A percentile compares a stretch with the other conserved stretches of the same genome.
These are phyloP conservation scores for Sitophilus oryzae DNA, from an alignment of 1,140 invertebrate genomes.

Conservation along the genomic window DNA sequence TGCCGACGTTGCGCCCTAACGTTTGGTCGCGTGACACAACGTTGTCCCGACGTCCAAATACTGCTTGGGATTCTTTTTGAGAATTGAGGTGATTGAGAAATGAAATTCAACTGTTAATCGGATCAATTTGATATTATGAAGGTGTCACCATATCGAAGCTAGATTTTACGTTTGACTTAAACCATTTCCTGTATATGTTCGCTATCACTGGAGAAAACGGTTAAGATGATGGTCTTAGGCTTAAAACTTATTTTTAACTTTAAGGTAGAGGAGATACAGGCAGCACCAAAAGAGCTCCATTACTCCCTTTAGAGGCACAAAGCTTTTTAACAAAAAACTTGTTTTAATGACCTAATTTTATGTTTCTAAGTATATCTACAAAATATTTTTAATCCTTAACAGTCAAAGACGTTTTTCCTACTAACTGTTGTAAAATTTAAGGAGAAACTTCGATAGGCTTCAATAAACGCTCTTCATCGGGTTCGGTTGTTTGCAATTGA, in stretches of 20 bases:
- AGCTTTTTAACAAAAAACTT: background rate
- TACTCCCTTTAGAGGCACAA: slow-evolving; percentile 1
- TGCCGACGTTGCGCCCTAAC: too few species aligned
- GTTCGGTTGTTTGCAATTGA: too few species aligned
- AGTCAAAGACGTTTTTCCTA: too few species aligned
- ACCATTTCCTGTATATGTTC: slow-evolving; percentile 3
- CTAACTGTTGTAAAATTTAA: too few species aligned
- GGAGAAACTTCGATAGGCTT: too few species aligned
- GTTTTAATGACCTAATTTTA: slow-evolving; percentile 1
- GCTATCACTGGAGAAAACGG: background rate
- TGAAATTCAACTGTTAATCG: background rate
- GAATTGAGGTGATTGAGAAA: too few species aligned
- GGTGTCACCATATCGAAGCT: background rate
- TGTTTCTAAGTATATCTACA: too few species aligned
- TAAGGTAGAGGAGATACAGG: slow-evolving; percentile 1
- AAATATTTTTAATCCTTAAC: too few species aligned
- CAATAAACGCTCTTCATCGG: too few species aligned
- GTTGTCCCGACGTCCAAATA: too few species aligned
- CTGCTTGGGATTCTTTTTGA: too few species aligned
- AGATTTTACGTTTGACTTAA: background rate
- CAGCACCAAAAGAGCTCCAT: slow-evolving; percentile 5
- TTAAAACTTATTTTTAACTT: slow-evolving; percentile 1
- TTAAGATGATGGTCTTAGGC: background rate
- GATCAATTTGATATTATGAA: background rate
- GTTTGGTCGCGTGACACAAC: too few species aligned